Conservation (phyloP, 2,888 invertebrate species). For the Drosophila kambysellisi region DNA sequence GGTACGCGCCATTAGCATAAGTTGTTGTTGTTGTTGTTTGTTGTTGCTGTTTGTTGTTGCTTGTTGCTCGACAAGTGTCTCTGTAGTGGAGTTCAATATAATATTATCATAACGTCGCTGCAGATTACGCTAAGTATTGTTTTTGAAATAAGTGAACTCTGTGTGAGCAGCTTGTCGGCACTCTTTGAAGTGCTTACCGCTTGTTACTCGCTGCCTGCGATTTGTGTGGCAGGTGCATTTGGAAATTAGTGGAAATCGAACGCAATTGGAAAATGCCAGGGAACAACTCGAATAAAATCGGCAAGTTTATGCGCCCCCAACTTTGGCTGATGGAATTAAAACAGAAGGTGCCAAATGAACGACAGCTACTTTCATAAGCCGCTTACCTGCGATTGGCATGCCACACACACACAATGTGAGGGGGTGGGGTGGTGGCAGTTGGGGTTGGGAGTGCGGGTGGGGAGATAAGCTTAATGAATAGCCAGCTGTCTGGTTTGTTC, state of each 20-base stretch:
- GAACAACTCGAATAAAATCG: slow-evolving; percentile 43
- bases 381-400: slow-evolving; percentile 54
- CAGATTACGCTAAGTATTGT: slow-evolving; percentile 68
- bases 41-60: slow-evolving; percentile 43
- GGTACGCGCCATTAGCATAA: slow-evolving; percentile 80
- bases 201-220: slow-evolving; percentile 24
- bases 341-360: slow-evolving; percentile 53
- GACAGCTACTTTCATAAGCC: slow-evolving; percentile 52
- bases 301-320: slow-evolving; percentile 47
- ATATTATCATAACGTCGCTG: slow-evolving; percentile 36
- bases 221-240: slow-evolving; percentile 44
- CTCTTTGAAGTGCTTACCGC: slow-evolving; percentile 43
- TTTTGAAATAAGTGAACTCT: slow-evolving; percentile 63
- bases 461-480: slow-evolving; percentile 52
- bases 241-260: slow-evolving; percentile 21
- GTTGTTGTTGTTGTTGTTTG: slow-evolving; percentile 47
- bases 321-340: slow-evolving; percentile 28
- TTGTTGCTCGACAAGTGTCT: slow-evolving; percentile 71
- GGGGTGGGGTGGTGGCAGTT: no score
- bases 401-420: slow-evolving; percentile 11
- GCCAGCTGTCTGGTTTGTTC: slow-evolving; percentile 34
- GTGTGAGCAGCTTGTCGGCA: slow-evolving; percentile 38
- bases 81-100: slow-evolving; percentile 19
- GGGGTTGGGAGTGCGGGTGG: neutral
- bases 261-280: slow-evolving; percentile 20